These are phyloP conservation scores for Pedionomus torquatus DNA, from an alignment of 2,113 vertebrate species.

Conservation along the genomic window DNA sequence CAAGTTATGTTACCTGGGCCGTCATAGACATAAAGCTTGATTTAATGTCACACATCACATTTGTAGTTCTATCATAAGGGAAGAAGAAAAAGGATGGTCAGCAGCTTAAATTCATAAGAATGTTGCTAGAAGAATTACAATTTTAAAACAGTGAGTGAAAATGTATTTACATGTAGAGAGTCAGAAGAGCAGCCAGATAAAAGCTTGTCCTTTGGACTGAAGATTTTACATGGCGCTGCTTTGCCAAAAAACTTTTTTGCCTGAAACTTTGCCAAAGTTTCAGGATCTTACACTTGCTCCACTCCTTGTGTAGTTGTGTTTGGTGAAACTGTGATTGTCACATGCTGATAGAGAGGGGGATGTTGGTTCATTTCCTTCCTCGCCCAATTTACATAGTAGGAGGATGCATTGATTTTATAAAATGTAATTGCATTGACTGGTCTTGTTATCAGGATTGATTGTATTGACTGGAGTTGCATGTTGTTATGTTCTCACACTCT, in stretches of 20 bases:
- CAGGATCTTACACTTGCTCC: neutral
- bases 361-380: conserved; percentile 35
- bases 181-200: neutral
- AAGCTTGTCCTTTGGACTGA: neutral
- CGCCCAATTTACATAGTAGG: neutral
- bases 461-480: conserved; percentile 54
- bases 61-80: neutral
- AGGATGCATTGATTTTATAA: conserved; percentile 63
- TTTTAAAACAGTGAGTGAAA: neutral
- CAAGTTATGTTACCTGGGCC: neutral
- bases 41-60: neutral
- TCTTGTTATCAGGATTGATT: conserved; percentile 67
- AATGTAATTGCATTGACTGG: conserved; percentile 63
- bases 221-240: neutral
- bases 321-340: neutral
- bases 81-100: neutral
- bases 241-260: no score
- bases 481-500: conserved; percentile 57
- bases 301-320: neutral
- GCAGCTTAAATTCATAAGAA: neutral
- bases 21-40: neutral
- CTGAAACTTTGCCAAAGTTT: neutral
- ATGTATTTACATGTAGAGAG: neutral
- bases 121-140: neutral
- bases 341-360: neutral